Conservation (phyloP, 2,797 vertebrate species). For the Telmatherina bonti region DNA sequence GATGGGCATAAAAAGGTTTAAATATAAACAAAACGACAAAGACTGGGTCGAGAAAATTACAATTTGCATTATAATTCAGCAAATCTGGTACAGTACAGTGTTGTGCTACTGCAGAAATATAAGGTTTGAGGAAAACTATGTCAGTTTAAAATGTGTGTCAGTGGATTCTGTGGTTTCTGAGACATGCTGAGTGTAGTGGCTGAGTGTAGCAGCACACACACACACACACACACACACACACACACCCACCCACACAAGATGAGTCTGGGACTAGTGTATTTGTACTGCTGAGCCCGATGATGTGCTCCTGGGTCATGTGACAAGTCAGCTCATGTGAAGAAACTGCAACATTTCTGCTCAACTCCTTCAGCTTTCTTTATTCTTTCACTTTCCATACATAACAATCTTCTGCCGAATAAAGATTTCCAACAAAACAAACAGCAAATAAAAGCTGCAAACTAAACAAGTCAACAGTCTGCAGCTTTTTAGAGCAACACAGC, state of each 20-base stretch:
- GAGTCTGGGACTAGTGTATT: constrained; percentile 26
- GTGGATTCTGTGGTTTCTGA: not conserved
- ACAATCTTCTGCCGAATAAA: not conserved
- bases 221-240: too few relatives aligned
- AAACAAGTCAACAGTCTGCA: not conserved
- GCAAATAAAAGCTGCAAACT: not conserved
- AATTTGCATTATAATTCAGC: not conserved
- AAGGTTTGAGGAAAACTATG: too few relatives aligned
- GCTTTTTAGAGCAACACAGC: not conserved
- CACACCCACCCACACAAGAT: not conserved
- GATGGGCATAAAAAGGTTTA: not conserved
- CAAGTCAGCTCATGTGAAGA: constrained; percentile 36
- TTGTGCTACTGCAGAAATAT: not conserved
- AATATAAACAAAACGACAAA: not conserved
- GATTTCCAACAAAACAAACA: not conserved
- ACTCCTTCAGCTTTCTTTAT: not conserved
- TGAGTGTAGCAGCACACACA: not conserved
- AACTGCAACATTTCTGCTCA: constrained; percentile 29
- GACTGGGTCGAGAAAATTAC: not conserved
- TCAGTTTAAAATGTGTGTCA: not conserved
- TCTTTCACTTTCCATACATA: not conserved
- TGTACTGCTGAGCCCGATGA: constrained; percentile 28
- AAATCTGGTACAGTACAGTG: not conserved
- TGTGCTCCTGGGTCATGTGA: constrained; percentile 58
- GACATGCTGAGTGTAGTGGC: not conserved